Conservation (phyloP, 2,797 vertebrate genomes). For the Anabas testudineus region DNA sequence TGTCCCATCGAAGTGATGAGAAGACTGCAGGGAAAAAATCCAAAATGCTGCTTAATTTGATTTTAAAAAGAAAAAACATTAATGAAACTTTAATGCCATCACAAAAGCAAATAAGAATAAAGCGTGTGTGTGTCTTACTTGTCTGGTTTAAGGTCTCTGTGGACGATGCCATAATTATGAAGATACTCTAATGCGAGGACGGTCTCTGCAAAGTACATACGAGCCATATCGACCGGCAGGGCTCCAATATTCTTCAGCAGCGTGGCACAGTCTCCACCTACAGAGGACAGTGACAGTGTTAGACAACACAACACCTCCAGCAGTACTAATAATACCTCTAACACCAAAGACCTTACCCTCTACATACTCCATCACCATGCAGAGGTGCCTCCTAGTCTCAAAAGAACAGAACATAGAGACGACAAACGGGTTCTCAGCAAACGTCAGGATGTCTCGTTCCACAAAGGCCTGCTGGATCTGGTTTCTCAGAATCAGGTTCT, state of each 20-base stretch:
- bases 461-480: conserved; percentile 99
- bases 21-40: conserved; percentile 81
- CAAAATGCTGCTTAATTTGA: neutral
- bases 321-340: rapidly evolving
- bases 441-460: conserved; percentile 95
- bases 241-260: conserved; percentile 96
- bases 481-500: conserved; percentile 96
- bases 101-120: neutral
- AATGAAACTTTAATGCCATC: too few relatives aligned
- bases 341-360: conserved; percentile 86
- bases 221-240: conserved; percentile 94
- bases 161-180: conserved; percentile 97
- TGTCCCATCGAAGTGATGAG: conserved; percentile 98
- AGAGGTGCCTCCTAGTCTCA: conserved; percentile 94
- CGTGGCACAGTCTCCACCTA: conserved; percentile 96
- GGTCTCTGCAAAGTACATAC: conserved; percentile 97
- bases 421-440: conserved; percentile 97
- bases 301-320: neutral
- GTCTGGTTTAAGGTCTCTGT: conserved; percentile 97
- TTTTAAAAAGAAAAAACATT: too few relatives aligned
- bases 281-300: conserved; percentile 1
- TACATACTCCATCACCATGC: conserved; percentile 99
- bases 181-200: conserved; percentile 95
- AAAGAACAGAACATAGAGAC: conserved; percentile 99
- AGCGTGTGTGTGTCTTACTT: conserved; percentile 84